Base-by-base conservation (phyloP, 1,140 invertebrate genomes). In the Microvelia longipes region DNA sequence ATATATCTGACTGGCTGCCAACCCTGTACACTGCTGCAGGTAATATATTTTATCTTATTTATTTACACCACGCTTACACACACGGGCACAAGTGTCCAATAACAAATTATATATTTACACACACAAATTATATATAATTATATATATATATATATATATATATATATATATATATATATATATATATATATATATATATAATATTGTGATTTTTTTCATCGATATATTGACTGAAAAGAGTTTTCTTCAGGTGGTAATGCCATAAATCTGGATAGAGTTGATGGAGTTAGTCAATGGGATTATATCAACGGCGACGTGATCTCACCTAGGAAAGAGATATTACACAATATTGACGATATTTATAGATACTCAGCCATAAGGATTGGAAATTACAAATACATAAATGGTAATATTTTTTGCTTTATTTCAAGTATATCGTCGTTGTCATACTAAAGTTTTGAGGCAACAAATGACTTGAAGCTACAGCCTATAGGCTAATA, bases 261-360 rank as follows among this genome's bases (percentile, higher is more conserved):
- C 25, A 65, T 68, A 63, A 75, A 81, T 80, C 72, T 82, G 66
- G 75, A 80, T 66, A 71, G 77, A 2, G 80, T 88, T n/a, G 86
- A 89, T 75, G 87, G 87, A 1, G 73, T 83, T 2, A 79, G 85
- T 76, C 80, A 85, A 71, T 88, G 87, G 87, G 74, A 82, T 2
- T 75, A 82, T 5, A 78, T 93, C 24, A 80, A 79, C 0, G 76
- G 82, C 30, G 73, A 74, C 0, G 71, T 75, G 2, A 81, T 84
- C n/a, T 14, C 30, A 68, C 77, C 84, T 5, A 76, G 90, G 74
- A 80, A 78, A 0, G 85, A 90, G 72, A 77, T 92, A 5, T 78
- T 93, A 0, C 83, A 90, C 73, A 88, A 88, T 74, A 88, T 93
- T 73, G 90, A 93, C 75, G 85, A 87, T n/a, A 79, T 84, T 11